Base-by-base conservation (phyloP, 2,797 vertebrate genomes). In the Thalassophryne amazonica region DNA sequence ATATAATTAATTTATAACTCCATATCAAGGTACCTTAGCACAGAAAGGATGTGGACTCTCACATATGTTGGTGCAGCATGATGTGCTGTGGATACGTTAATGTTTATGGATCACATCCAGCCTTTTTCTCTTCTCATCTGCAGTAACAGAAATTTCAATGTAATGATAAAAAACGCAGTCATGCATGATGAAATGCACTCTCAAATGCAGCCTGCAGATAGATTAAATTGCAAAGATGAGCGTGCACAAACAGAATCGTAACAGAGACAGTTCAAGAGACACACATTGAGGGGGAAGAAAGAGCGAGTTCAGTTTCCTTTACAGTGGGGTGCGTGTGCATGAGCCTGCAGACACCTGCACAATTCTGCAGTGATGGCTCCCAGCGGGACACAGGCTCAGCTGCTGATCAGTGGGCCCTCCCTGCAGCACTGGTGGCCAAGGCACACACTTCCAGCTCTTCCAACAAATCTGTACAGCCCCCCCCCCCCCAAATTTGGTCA, bases 261-360 rank as follows among this genome's bases (percentile, higher is more conserved):
- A 40, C 30, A 32, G 21, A 60, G 22, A 58, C 7, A 4, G 40
- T 61, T 60, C 43, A n/a, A 35, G 25, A 17, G 41, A 51, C 62
- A 46, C 62, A 46, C 48, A 21, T 36, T 25, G 29, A 28, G 19
- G 42, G 58, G 63, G 41, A 57, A 59, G 48, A 36, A 55, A 34
- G 64, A 57, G 48, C 38, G 34, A 25, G 62, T 73, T 67, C 75
- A 59, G 56, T 64, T 60, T 58, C 76, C 60, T 74, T 62, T 68
- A 69, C 57, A 48, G 51, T 50, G 35, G 21, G 48, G 32, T 46
- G 48, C 43, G 27, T 45, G 51, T 50, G 59, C 25, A 40, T 65
- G 60, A 54, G 78, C 62, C 64, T 70, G 65, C 75, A 84, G 85
- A 88, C 90, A 90, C 88, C 86, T 88, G 88, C 88, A 90, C 80